A percentile compares a stretch with the other conserved stretches of the same genome.
These are phyloP conservation scores for Drosophila jambulina DNA, from an alignment of 1,140 invertebrate genomes.

Conservation along the genomic window DNA sequence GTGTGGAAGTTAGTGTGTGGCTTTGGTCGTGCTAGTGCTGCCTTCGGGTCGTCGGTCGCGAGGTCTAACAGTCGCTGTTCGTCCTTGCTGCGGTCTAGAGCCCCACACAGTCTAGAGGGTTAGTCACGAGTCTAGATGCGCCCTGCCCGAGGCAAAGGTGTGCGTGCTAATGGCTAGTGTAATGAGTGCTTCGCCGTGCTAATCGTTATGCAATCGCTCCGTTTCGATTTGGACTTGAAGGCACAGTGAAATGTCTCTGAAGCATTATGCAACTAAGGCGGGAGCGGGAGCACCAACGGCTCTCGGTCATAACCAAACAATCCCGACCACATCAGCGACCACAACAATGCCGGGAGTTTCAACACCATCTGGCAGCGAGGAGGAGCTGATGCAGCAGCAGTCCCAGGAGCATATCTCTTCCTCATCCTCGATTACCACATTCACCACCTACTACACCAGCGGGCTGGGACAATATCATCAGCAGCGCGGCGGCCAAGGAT, in stretches of 20 bases:
- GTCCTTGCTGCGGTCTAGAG: slow-evolving; percentile 53
- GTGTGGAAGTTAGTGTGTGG: not conserved
- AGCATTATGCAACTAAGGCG: slow-evolving; percentile 77
- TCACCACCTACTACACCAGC: slow-evolving; percentile 73
- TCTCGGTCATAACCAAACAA: slow-evolving; percentile 53
- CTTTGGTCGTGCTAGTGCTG: slow-evolving; percentile 1
- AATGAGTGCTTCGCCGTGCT: slow-evolving; percentile 46
- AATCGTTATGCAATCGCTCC: slow-evolving; percentile 73
- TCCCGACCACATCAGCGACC: slow-evolving; percentile 42
- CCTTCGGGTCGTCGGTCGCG: slow-evolving; percentile 46
- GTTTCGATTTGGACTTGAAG: slow-evolving; percentile 44
- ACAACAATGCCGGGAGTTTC: slow-evolving; percentile 36
- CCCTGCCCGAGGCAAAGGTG: slow-evolving; percentile 20
- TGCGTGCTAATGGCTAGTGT: slow-evolving; percentile 56
- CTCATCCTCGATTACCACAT: slow-evolving; percentile 46
- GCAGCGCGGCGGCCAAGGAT: slow-evolving; percentile 62
- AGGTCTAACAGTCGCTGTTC: slow-evolving; percentile 46
- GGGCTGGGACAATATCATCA: slow-evolving; percentile 81
- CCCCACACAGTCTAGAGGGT: slow-evolving; percentile 4
- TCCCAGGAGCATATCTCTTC: slow-evolving; percentile 53
- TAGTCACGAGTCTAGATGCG: slow-evolving; percentile 17
- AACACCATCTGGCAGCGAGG: slow-evolving; percentile 46
- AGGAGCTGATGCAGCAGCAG: slow-evolving; percentile 23
- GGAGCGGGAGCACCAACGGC: slow-evolving; percentile 2
- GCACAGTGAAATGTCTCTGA: slow-evolving; percentile 72